These are phyloP conservation scores for Electrophaes corylata DNA, from an alignment of 2,888 invertebrate species.

Conservation along the genomic window DNA sequence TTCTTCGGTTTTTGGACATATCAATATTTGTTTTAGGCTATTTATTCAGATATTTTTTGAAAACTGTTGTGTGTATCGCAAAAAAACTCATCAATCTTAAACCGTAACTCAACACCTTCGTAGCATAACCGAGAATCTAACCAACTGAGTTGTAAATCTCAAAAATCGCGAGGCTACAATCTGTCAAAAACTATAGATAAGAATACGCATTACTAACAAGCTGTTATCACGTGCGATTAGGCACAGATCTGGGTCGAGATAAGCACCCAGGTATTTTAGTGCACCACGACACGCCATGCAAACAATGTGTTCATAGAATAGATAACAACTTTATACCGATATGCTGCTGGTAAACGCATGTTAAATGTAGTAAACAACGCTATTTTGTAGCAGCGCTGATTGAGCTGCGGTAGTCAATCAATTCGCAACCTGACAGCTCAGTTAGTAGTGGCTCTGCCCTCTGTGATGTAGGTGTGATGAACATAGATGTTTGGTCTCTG, in stretches of 20 bases:
- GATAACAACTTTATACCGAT: constrained; percentile 17
- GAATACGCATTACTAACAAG: constrained; percentile 13
- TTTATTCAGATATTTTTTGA: no score
- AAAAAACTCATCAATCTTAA: no score
- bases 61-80: no score
- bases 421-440: no score
- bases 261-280: constrained; percentile 21
- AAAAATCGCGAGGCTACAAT: constrained; percentile 16
- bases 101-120: background rate
- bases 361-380: background rate
- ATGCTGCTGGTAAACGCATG: background rate
- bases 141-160: background rate
- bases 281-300: constrained; percentile 9
- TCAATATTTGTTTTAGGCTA: no score
- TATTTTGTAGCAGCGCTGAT: no score
- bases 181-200: constrained; percentile 23
- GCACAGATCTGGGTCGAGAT: constrained; percentile 38
- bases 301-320: constrained; percentile 19
- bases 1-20: no score
- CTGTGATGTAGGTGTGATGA: no score
- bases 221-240: constrained; percentile 28
- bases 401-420: no score
- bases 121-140: background rate
- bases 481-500: no score
- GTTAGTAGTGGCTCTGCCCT: no score